Conservation (phyloP, 2,113 vertebrate species). For the Stegastes partitus region DNA sequence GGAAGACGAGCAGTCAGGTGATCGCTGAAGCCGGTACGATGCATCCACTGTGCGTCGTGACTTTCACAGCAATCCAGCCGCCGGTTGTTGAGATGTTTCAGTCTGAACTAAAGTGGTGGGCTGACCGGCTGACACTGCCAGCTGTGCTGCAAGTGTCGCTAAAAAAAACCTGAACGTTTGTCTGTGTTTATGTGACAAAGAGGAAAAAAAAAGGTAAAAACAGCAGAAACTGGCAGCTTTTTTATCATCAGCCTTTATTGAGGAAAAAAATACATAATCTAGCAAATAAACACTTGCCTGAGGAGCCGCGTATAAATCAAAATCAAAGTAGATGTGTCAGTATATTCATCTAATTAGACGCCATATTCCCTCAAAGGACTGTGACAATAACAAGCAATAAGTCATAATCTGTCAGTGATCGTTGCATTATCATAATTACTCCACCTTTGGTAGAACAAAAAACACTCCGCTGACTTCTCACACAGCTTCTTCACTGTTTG, state of each 20-base stretch:
- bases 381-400: neutral
- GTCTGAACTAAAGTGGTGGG: neutral
- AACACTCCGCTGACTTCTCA: neutral
- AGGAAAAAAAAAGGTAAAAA: too few species aligned
- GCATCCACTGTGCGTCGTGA: neutral
- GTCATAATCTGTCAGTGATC: constrained; percentile 3
- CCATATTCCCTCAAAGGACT: neutral
- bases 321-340: constrained; percentile 1
- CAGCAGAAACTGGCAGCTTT: too few species aligned
- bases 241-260: too few species aligned
- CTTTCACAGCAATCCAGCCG: constrained; percentile 1
- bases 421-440: constrained; percentile 10
- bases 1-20: neutral
- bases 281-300: too few species aligned
- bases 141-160: too few species aligned
- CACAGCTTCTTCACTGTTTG: constrained; percentile 4
- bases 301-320: neutral
- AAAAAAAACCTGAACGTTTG: too few species aligned
- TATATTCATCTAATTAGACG: constrained; percentile 7
- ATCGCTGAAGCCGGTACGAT: neutral
- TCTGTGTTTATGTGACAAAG: too few species aligned
- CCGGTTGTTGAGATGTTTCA: constrained; percentile 8
- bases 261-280: too few species aligned
- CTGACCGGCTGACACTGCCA: too few species aligned
- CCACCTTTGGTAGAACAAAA: neutral